Evolutionary conservation across 1,140 invertebrate genomes (phyloP), one percentile per base, ranked within the genome.

Genomic region (Callitettix versicolor): DNA sequence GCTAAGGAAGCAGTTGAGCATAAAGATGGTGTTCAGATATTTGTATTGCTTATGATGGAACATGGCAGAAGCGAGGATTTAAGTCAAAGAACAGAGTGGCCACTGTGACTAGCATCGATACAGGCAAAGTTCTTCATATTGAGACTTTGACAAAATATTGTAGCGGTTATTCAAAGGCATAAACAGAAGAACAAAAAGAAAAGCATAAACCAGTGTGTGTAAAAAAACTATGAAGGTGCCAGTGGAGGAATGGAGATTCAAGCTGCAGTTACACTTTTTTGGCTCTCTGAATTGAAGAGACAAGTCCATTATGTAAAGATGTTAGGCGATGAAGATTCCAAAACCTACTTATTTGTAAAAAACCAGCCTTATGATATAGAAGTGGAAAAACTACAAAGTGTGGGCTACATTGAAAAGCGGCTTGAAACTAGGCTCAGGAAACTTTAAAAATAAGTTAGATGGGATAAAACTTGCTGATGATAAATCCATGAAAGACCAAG

Each of bases 401-500:
- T 55, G 41, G 53, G 53, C 30, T 21, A 55, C 44, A 17, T 55
- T 14, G 17, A 55, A 34, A 55, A 55, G 33, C 14, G 53, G 20
- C 14, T 55, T n/a, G 53, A 21, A 15, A 24, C 22, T 20, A n/a
- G 53, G 15, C 42, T 55, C 22, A 30, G 53, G 20, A 46, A 36
- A 36, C 33, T 55, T 15, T n/a, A 57, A 43, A 40, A 14, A 4
- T 2, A 50, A 14, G 18, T 18, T 43, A n/a, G 22, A 21, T 18
- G 42, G 42, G 9, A 38, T n/a, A n/a, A 21, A 55, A 41, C 33
- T 44, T 18, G 46, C 53, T 15, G 53, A 55, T 55, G 53, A 41
- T 17, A 46, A 36, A 34, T 24, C 42, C 11, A 30, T 55, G n/a
- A 33, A 18, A 22, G 53, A 58, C 11, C 56, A 55, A 60, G 60